These are phyloP conservation scores for Clarias gariepinus DNA, from an alignment of 2,113 vertebrate species.

Conservation along the genomic window DNA sequence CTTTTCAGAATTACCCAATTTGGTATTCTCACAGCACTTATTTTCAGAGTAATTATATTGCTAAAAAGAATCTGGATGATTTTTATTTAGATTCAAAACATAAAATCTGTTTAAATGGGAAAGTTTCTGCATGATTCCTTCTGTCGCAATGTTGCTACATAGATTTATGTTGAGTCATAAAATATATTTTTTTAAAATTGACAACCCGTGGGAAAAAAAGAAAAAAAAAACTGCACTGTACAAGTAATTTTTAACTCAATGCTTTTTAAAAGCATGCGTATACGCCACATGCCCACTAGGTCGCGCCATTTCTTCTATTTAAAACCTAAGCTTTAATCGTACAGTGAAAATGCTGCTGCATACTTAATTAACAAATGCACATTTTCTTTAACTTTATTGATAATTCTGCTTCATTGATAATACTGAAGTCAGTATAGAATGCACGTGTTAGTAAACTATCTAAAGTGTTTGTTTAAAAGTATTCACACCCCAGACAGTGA, in stretches of 20 bases:
- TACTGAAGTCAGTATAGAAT: not conserved
- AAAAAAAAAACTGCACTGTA: too few species aligned
- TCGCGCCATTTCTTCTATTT: not conserved
- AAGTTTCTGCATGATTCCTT: not conserved
- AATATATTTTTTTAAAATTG: too few species aligned
- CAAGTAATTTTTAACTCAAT: not conserved
- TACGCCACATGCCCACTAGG: not conserved
- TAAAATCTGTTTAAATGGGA: not conserved
- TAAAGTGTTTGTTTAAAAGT: slow-evolving; percentile 1
- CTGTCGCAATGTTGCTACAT: too few species aligned
- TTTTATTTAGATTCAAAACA: not conserved
- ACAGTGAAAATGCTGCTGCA: not conserved
- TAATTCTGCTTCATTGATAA: not conserved
- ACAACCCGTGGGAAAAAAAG: too few species aligned
- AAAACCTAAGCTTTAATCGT: not conserved
- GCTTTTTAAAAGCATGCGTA: not conserved
- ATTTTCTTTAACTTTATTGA: not conserved
- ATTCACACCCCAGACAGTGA: not conserved
- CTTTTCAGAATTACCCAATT: not conserved
- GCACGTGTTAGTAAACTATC: not conserved
- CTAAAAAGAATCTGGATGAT: not conserved
- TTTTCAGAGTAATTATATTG: not conserved
- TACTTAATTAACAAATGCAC: not conserved
- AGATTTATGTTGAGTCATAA: too few species aligned
- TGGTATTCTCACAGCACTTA: not conserved